phyloP scores from a whole-genome alignment of 2,113 vertebrate genomes.

The Tauraco erythrolophus region DNA sequence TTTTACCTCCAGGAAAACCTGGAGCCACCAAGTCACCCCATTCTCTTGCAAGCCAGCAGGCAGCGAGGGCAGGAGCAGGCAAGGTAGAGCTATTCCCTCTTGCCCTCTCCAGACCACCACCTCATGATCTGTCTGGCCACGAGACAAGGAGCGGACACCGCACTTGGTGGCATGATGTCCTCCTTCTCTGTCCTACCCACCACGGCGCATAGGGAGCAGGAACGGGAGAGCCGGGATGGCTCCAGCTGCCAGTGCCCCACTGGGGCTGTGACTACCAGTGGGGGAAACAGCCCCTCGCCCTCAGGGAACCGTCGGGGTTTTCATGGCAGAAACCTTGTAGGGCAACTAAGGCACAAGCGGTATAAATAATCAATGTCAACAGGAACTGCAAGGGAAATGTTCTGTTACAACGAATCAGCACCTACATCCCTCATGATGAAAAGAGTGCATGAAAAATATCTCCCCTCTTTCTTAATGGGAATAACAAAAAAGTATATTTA shows the following conservation, averaged over 20 bases:
- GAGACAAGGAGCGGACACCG: background rate
- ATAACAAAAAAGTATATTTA: background rate
- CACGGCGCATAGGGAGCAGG: fast-evolving
- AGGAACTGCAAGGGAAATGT: background rate
- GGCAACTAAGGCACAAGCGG: background rate
- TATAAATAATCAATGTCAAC: background rate
- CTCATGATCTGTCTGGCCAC: background rate
- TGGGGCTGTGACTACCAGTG: background rate
- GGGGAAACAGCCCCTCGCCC: background rate
- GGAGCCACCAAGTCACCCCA: background rate
- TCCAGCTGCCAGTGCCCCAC: background rate
- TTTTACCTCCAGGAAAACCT: too few species aligned
- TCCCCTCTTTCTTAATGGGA: background rate
- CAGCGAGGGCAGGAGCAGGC: background rate
- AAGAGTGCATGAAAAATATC: background rate
- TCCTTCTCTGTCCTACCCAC: background rate
- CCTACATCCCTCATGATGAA: background rate
- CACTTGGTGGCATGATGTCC: fast-evolving
- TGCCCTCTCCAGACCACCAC: background rate
- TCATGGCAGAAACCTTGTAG: background rate
- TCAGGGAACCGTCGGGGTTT: background rate
- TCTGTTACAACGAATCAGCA: background rate
- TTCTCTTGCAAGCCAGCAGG: background rate
- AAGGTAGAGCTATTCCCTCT: background rate
- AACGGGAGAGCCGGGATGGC: background rate